Base-by-base conservation (phyloP, 2,797 vertebrate genomes). In the Anomalospiza imberbis region DNA sequence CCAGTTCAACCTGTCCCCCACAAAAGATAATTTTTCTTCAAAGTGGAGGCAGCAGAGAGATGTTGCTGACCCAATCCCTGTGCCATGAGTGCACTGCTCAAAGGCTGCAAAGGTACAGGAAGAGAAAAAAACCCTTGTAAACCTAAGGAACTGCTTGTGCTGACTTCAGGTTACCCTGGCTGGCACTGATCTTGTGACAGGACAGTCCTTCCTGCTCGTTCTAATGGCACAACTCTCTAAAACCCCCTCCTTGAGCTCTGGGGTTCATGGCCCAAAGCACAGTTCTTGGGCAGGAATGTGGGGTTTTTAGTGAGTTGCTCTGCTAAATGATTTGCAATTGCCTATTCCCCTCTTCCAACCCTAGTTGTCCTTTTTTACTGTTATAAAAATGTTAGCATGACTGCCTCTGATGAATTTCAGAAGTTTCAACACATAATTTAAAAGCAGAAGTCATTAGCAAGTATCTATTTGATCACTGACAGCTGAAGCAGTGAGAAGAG, bases 401-500 rank as follows among this genome's bases (percentile, higher is more conserved):
- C 76, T 85, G 65, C 42, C 38, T 55, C 74, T 21, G 75, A 74
- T 67, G 87, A 83, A 93, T 93, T 94, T 89, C 91, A 53, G 51
- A 32, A 92, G 76, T 85, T 93, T 81, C 85, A 74, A 83, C 74
- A 67, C 55, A 31, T 48, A 22, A 66, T 93, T 77, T 72, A 70
- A 75, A 89, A 77, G 73, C 61, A 87, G 81, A 71, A 66, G 32
- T 83, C 86, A 68, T 89, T 94, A 92, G 55, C 78, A 85, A 73
- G 54, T 53, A 78, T 74, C 85, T 94, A 12, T 89, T 71, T 89
- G 91, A 60, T 88, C 80, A 72, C 44, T 83, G 95, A 82, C 86
- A 89, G 80, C 81, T 74, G 71, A 83, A 94, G 93, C 54, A 78
- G 74, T 45, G 63, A 94, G 78, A 83, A 84, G 57, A 93, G 71